Evolutionary conservation across 2,113 vertebrate genomes (phyloP).

Genomic region (Carassius gibelio): DNA sequence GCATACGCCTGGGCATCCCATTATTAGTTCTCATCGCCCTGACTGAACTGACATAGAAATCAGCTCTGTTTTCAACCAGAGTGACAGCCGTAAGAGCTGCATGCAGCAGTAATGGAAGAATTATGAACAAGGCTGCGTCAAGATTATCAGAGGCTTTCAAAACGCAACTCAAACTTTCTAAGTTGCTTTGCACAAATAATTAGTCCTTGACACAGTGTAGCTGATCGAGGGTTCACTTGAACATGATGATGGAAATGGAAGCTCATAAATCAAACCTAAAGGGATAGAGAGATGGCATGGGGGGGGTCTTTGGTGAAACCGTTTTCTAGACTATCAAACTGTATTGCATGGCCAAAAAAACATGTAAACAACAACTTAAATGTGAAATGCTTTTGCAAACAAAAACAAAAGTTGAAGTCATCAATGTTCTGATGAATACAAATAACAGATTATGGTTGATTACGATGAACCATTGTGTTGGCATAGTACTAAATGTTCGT

Average conservation of each 20-base stretch:
- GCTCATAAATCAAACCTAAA: constrained; percentile 1
- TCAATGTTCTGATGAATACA: constrained; percentile 3
- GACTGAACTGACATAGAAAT: neutral
- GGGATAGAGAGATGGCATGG: constrained; percentile 6
- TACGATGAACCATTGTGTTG: neutral
- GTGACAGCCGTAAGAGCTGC: neutral
- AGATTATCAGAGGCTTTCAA: neutral
- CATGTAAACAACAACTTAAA: constrained; percentile 23
- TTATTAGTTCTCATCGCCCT: constrained; percentile 3
- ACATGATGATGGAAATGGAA: constrained; percentile 16
- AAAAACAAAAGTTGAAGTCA: neutral
- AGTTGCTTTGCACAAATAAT: constrained; percentile 1
- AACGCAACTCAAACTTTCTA: neutral
- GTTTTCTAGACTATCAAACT: constrained; percentile 21
- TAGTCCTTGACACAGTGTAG: constrained; percentile 21
- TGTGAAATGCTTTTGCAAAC: constrained; percentile 31
- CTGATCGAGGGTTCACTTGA: neutral
- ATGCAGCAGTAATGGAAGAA: constrained; percentile 7
- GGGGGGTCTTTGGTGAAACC: constrained; percentile 49
- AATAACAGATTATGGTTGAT: neutral
- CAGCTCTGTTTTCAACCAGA: neutral
- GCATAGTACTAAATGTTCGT: constrained; percentile 28
- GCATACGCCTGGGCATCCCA: neutral
- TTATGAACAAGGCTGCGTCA: neutral
- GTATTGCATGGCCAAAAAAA: constrained; percentile 34